A percentile compares a stretch with the other conserved stretches of the same genome.
Evolutionary conservation across 2,113 vertebrate species (phyloP).

Genomic region (Noturus placidus): DNA sequence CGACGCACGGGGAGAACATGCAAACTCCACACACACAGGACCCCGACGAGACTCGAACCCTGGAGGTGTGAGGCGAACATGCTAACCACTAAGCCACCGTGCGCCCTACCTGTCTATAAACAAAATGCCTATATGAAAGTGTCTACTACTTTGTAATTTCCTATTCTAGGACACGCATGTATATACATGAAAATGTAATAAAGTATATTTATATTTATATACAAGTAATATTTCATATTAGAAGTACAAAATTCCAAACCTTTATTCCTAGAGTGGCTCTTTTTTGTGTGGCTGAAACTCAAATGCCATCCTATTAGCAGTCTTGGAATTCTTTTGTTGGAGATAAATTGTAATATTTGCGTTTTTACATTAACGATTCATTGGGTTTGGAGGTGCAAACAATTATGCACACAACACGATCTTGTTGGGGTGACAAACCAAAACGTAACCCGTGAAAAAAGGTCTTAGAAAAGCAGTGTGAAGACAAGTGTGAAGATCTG

Average conservation of each 20-base stretch:
- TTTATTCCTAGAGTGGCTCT: not conserved
- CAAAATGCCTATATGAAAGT: not conserved
- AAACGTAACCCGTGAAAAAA: not conserved
- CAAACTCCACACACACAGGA: no score
- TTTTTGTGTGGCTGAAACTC: not conserved
- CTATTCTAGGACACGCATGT: not conserved
- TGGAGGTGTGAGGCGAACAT: no score
- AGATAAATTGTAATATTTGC: not conserved
- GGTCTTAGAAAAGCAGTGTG: slow-evolving; percentile 53
- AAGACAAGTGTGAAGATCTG: slow-evolving; percentile 67
- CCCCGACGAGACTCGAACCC: no score
- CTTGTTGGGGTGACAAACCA: not conserved
- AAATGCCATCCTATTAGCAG: not conserved
- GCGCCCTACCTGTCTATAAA: not conserved
- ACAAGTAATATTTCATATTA: not conserved
- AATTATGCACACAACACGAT: not conserved
- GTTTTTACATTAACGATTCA: not conserved
- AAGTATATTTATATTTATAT: no score
- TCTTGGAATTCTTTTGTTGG: not conserved
- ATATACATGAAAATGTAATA: not conserved
- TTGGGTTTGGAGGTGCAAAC: no score
- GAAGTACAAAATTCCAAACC: not conserved
- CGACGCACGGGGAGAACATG: no score
- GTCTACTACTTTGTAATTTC: no score
- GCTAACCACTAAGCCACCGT: no score